A percentile compares a stretch with the other conserved stretches of the same genome.
Conservation (phyloP, 2,888 invertebrate species). For the Eucera pruinosa region DNA sequence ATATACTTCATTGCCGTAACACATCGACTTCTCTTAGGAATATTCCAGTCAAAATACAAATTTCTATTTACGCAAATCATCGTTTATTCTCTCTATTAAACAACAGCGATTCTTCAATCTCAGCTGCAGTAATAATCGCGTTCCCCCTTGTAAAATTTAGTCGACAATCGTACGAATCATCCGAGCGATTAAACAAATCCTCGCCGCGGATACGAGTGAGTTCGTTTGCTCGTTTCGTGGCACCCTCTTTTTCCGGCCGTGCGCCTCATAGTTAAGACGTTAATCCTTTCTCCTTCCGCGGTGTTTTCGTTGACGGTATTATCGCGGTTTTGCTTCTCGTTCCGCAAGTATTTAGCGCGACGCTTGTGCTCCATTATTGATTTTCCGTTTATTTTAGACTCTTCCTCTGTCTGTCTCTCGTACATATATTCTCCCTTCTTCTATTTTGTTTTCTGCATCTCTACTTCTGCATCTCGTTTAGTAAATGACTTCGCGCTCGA, state of each 20-base stretch:
- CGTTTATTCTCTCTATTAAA: background rate
- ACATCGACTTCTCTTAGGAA: too few relatives aligned
- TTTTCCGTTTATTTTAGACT: constrained; percentile 59
- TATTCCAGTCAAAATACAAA: too few relatives aligned
- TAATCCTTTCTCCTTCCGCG: constrained; percentile 42
- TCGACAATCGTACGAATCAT: constrained; percentile 29
- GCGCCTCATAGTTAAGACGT: constrained; percentile 43
- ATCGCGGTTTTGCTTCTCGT: constrained; percentile 53
- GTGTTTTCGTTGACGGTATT: constrained; percentile 54
- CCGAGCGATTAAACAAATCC: constrained; percentile 37
- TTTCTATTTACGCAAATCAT: too few relatives aligned
- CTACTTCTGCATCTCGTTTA: constrained; percentile 40
- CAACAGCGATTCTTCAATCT: background rate
- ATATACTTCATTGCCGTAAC: too few relatives aligned
- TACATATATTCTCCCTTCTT: background rate
- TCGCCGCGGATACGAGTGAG: background rate
- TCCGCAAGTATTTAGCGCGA: constrained; percentile 46
- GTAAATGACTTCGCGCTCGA: constrained; percentile 45
- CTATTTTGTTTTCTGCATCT: too few relatives aligned
- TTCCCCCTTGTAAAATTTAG: background rate
- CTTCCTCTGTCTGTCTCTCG: constrained; percentile 12
- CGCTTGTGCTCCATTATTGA: constrained; percentile 53
- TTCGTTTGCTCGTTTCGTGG: constrained; percentile 6
- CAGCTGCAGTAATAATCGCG: constrained; percentile 20
- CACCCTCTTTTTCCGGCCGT: background rate